Evolutionary conservation across 1,140 invertebrate species (phyloP).

Genomic region (Metopolophium dirhodum): DNA sequence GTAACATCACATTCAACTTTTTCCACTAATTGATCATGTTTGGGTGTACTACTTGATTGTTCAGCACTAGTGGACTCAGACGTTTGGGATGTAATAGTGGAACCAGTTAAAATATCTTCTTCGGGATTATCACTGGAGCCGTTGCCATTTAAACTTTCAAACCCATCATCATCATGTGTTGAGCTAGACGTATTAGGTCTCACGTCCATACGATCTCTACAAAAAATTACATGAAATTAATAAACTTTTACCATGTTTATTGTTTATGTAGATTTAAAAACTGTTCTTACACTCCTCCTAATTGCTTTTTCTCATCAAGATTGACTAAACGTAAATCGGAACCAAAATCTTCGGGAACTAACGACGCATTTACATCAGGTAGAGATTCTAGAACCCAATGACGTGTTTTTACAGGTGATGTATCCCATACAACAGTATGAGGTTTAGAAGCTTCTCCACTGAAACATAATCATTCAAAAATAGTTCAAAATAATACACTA

Average conservation of each 20-base stretch:
- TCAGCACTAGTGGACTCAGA: constrained; percentile 45
- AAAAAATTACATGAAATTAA: not conserved
- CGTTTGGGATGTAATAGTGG: constrained; percentile 34
- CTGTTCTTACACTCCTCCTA: constrained; percentile 57
- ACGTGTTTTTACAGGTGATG: constrained; percentile 58
- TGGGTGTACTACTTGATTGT: constrained; percentile 54
- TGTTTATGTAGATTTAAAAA: not conserved
- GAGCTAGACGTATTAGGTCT: constrained; percentile 58
- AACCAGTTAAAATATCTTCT: constrained; percentile 57
- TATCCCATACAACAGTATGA: constrained; percentile 58
- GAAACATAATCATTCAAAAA: not conserved
- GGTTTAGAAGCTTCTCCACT: not conserved
- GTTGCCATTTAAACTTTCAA: constrained; percentile 84
- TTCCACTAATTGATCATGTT: not conserved
- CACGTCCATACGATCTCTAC: constrained; percentile 58
- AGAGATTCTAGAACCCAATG: constrained; percentile 13
- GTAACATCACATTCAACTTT: constrained; percentile 19
- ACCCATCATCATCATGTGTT: constrained; percentile 77
- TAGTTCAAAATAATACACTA: not conserved
- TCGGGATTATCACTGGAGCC: constrained; percentile 75
- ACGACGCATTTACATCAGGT: constrained; percentile 1
- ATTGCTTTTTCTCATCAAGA: constrained; percentile 57
- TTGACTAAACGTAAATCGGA: constrained; percentile 44
- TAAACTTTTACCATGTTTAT: not conserved
- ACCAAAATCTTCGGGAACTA: constrained; percentile 42